Evolutionary conservation across 2,797 vertebrate species (phyloP).

Genomic region (Centropyge bicolor): DNA sequence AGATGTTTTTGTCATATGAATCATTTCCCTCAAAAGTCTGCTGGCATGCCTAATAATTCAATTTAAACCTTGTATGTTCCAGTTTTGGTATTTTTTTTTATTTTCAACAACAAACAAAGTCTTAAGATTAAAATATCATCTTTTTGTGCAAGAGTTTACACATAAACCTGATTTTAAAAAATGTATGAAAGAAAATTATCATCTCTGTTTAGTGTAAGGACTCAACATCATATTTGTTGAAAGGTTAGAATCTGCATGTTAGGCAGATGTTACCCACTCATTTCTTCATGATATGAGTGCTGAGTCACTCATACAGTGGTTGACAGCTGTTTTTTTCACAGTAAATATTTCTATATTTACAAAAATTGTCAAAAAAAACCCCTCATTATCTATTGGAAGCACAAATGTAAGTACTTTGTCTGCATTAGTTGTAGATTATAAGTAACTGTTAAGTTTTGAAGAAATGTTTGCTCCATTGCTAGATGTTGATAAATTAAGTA

Average conservation of each 20-base stretch:
- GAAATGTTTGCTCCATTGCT: neutral
- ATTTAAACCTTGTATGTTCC: neutral
- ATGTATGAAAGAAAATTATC: neutral
- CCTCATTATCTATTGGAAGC: neutral
- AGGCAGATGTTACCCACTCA: neutral
- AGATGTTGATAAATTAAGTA: neutral
- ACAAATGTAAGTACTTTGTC: neutral
- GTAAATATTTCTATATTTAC: neutral
- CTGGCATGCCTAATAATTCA: neutral
- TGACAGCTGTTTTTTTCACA: neutral
- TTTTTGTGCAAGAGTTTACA: neutral
- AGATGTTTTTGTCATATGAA: neutral
- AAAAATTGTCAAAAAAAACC: neutral
- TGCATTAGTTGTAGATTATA: neutral
- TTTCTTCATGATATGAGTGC: constrained; percentile 4
- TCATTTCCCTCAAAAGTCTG: neutral
- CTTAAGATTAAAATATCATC: neutral
- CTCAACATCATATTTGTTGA: neutral
- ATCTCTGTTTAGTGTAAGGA: neutral
- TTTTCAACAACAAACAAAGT: neutral
- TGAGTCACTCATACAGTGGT: neutral
- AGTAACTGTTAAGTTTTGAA: neutral
- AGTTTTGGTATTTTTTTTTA: neutral
- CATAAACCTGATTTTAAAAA: neutral
- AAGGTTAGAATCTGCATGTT: neutral